A percentile compares a stretch with the other conserved stretches of the same genome.
Evolutionary conservation across 2,113 vertebrate species (phyloP).

Genomic region (Phocoena sinus): DNA sequence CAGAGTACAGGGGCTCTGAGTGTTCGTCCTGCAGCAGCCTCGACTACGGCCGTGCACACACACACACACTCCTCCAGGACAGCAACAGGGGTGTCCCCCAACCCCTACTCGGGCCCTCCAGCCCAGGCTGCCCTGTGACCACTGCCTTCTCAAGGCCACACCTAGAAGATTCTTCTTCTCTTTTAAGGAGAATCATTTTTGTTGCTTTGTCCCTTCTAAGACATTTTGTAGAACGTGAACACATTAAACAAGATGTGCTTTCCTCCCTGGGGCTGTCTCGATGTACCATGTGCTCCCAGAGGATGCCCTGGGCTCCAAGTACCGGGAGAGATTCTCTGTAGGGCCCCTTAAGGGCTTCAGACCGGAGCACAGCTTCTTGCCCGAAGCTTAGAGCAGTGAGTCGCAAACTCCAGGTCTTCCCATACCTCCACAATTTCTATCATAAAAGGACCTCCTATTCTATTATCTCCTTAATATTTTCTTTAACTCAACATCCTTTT

Average conservation of each 20-base stretch:
- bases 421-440: not conserved
- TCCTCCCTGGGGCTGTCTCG: not conserved
- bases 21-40: not conserved
- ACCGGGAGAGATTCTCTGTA: no score
- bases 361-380: not conserved
- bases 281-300: rapidly evolving
- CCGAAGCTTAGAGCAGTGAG: not conserved
- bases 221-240: not conserved
- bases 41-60: not conserved
- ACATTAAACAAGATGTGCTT: not conserved
- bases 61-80: not conserved
- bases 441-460: not conserved
- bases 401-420: not conserved
- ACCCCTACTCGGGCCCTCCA: rapidly evolving
- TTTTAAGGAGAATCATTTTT: not conserved
- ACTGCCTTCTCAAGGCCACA: not conserved
- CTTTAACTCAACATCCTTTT: not conserved
- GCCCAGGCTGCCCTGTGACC: not conserved
- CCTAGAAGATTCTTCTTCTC: not conserved
- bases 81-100: not conserved
- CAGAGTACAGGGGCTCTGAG: not conserved
- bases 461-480: not conserved
- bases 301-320: rapidly evolving
- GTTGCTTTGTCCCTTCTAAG: not conserved
- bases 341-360: not conserved